These are phyloP conservation scores for Crax fasciolata DNA, from an alignment of 2,797 vertebrate species.

Conservation along the genomic window DNA sequence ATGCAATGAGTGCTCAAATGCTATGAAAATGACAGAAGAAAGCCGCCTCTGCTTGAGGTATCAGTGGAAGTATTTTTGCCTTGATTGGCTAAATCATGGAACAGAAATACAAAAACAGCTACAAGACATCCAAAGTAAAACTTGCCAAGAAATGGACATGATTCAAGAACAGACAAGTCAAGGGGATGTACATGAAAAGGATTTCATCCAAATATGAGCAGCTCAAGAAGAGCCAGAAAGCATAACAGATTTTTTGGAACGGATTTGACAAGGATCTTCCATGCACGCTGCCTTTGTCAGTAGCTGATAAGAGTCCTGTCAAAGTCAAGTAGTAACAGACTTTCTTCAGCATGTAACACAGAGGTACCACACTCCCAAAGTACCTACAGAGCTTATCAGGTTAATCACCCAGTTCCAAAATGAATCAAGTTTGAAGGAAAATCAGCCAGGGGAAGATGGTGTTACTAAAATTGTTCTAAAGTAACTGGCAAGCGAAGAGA, in stretches of 20 bases:
- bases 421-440: background rate
- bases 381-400: background rate
- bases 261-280: slow-evolving; percentile 63
- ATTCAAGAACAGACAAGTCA: slow-evolving; percentile 53
- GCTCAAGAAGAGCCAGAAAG: slow-evolving; percentile 24
- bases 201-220: slow-evolving; percentile 24
- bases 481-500: background rate
- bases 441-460: background rate
- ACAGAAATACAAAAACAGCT: background rate
- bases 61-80: slow-evolving; percentile 41
- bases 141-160: slow-evolving; percentile 55
- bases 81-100: background rate
- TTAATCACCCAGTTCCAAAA: slow-evolving; percentile 13
- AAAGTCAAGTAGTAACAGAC: slow-evolving; percentile 50
- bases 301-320: slow-evolving; percentile 30
- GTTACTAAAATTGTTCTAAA: background rate
- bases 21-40: slow-evolving; percentile 19
- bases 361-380: slow-evolving; percentile 10
- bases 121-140: slow-evolving; percentile 28
- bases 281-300: background rate
- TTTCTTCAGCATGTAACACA: slow-evolving; percentile 5
- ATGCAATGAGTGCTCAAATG: slow-evolving; percentile 19
- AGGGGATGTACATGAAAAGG: background rate
- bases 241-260: slow-evolving; percentile 45
- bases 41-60: background rate